Conservation (phyloP, 64 coral and sea anemone genomes). For the Dendronephthya gigantea region DNA sequence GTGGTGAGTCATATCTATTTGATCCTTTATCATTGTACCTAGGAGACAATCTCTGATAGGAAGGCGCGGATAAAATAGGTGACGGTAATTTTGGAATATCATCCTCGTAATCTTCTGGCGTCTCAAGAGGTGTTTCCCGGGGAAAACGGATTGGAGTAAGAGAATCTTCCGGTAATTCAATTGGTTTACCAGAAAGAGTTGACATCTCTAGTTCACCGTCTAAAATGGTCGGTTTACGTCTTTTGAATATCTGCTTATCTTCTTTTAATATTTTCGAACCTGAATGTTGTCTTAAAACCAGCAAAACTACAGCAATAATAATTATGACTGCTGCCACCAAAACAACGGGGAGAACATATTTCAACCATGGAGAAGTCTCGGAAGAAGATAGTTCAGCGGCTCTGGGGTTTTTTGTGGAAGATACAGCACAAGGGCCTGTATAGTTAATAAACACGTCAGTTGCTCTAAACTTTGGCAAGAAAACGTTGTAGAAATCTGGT, state of each 20-base stretch:
- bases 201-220: not conserved
- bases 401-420: not conserved
- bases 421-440: not conserved
- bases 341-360: not conserved
- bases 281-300: not conserved
- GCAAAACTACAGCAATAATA: not conserved
- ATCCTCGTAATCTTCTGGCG: not conserved
- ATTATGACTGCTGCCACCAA: not conserved
- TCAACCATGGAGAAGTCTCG: not conserved
- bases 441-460: not conserved
- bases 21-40: not conserved
- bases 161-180: not conserved
- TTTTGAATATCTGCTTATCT: not conserved
- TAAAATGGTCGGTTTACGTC: not conserved
- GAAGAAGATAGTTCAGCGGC: not conserved
- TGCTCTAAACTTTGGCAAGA: not conserved
- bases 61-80: not conserved
- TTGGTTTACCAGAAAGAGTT: not conserved
- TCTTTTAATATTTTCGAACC: not conserved
- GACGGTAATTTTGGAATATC: not conserved
- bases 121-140: not conserved
- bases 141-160: not conserved
- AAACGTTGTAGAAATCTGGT: not conserved
- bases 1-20: not conserved
- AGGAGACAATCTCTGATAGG: not conserved